Percentiles rank a stretch among this genome's conserved stretches.
These are phyloP conservation scores for Salticus scenicus DNA, from an alignment of 2,888 invertebrate genomes.

Conservation along the genomic window DNA sequence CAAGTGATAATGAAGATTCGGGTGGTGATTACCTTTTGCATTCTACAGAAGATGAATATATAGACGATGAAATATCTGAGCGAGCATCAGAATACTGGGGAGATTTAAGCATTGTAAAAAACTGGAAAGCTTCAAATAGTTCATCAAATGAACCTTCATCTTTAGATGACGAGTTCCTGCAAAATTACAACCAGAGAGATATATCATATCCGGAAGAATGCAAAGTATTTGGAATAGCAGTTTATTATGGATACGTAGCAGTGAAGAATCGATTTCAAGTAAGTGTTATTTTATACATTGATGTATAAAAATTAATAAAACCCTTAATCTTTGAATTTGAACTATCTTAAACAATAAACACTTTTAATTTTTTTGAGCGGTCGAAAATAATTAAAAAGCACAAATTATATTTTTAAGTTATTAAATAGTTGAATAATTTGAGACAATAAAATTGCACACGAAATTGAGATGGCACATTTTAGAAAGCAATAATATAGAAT, in stretches of 20 bases:
- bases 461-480: no score
- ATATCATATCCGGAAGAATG: constrained; percentile 62
- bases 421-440: no score
- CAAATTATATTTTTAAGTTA: no score
- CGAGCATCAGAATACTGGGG: constrained; percentile 56
- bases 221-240: constrained; percentile 73
- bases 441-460: no score
- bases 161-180: constrained; percentile 14
- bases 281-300: no score
- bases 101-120: constrained; percentile 44
- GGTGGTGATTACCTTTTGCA: constrained; percentile 15
- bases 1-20: constrained; percentile 30
- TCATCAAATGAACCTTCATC: neutral
- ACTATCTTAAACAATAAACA: no score
- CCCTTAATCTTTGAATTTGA: no score
- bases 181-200: neutral
- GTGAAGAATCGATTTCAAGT: constrained; percentile 75
- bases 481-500: no score
- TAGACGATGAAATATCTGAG: constrained; percentile 71
- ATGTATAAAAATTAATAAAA: no score
- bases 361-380: no score
- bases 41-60: constrained; percentile 66
- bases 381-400: no score
- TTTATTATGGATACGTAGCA: constrained; percentile 74
- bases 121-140: constrained; percentile 10